phyloP scores from a whole-genome alignment of 2,888 invertebrate species.

The Caenorhabditis becei region DNA sequence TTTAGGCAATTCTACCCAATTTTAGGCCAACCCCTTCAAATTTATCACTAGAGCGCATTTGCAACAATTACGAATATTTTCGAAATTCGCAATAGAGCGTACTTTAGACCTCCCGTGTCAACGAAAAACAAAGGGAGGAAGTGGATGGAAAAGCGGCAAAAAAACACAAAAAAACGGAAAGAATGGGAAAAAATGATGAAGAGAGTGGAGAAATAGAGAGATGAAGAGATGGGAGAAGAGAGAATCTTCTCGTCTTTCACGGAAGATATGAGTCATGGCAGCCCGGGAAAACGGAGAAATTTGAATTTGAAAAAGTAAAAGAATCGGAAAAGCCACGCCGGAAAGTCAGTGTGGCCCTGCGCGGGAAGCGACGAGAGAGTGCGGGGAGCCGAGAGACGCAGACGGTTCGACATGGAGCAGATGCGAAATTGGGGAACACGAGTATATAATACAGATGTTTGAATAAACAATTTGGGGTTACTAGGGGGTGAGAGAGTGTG shows the following conservation, averaged over 20 bases:
- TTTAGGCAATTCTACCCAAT: too few relatives aligned
- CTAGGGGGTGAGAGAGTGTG: background rate
- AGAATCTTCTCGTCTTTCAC: background rate
- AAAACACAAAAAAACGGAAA: background rate
- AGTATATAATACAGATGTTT: conserved; percentile 18
- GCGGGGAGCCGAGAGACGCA: conserved; percentile 23
- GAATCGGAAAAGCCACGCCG: too few relatives aligned
- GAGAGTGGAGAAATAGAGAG: background rate
- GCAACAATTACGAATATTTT: too few relatives aligned
- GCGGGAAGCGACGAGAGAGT: conserved; percentile 7
- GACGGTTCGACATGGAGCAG: conserved; percentile 6
- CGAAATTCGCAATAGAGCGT: too few relatives aligned
- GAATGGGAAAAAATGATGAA: background rate
- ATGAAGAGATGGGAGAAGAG: background rate
- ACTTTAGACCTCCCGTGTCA: too few relatives aligned
- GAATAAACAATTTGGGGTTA: background rate
- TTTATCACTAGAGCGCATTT: background rate
- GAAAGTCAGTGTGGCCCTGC: background rate
- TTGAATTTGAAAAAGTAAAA: too few relatives aligned
- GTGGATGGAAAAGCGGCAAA: background rate
- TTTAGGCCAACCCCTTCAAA: too few relatives aligned
- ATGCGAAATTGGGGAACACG: background rate
- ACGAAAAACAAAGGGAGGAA: too few relatives aligned
- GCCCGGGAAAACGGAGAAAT: too few relatives aligned
- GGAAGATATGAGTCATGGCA: too few relatives aligned